Conservation (phyloP, 2,113 vertebrate genomes). For the Cavia porcellus region DNA sequence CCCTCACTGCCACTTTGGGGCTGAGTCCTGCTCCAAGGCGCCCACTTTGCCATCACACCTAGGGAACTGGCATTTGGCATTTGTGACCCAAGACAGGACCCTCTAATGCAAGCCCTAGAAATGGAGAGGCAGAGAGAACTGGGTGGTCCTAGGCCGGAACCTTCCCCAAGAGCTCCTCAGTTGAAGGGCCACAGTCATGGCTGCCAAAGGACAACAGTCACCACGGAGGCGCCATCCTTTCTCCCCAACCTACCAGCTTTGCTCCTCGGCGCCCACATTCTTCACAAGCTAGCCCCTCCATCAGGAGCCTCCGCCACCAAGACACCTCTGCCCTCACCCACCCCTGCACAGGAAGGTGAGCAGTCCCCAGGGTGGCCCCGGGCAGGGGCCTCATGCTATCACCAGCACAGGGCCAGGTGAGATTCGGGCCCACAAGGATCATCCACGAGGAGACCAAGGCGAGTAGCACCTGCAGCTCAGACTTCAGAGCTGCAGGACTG, state of each 20-base stretch:
- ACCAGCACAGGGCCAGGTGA: background rate
- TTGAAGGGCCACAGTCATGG: background rate
- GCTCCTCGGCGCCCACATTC: background rate
- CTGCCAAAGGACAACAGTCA: background rate
- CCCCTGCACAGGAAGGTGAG: background rate
- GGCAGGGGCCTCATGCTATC: too few species aligned
- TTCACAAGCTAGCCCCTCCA: background rate
- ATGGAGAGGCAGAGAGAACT: background rate
- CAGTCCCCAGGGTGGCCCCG: background rate
- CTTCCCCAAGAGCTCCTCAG: background rate
- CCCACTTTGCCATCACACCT: background rate
- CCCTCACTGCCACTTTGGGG: background rate
- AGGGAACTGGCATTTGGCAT: background rate
- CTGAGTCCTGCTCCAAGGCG: background rate
- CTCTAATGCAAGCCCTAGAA: background rate
- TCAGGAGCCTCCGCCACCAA: fast-evolving
- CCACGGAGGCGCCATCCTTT: background rate
- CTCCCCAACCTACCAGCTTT: background rate
- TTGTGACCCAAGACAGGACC: background rate
- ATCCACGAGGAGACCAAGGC: too few species aligned
- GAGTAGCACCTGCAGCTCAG: background rate
- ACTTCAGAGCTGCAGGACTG: background rate
- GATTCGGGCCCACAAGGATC: background rate
- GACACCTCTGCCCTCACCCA: background rate
- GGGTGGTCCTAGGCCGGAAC: background rate